Base-by-base conservation (phyloP, 2,113 vertebrate genomes). In the Osmerus eperlanus region DNA sequence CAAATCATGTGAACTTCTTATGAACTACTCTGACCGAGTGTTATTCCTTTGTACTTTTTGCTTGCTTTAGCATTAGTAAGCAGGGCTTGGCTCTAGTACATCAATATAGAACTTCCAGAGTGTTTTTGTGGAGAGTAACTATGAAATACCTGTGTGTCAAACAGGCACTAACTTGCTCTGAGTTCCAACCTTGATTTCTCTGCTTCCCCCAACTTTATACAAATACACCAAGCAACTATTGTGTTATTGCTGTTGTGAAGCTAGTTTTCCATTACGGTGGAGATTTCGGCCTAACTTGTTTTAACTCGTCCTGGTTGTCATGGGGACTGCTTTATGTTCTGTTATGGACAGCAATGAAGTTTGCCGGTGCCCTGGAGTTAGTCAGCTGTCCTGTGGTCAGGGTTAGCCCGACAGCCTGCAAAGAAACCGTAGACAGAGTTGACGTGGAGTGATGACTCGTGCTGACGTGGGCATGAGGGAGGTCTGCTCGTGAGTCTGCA, bases 131-230 rank as follows among this genome's bases (percentile, higher is more conserved):
- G 41, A 47, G 9, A 47, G 7, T 36, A 36, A 5, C 41, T 11
- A 11, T 41, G 18, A 51, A 65, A 65, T 65, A 47, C 32, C 41
- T 41, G 14, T 41, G 14, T 68, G 3, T 81, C 61, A 18, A 77
- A 81, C 82, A 81, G 69, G 81, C 67, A 74, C 68, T 61, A 68
- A 81, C 82, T 58, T 71, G 82, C 47, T 78, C 29, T 64, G 41
- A 71, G 41, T 63, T 28, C 56, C 58, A 54, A 0, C 23, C 21
- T 67, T 67, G 21, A 16, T 4, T 8, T 19, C 54, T 52, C 55
- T 14, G 54, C 70, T 21, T 28, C 15, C 47, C 62, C 12, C 28
- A 36, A 52, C 29, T 67, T 1, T 18, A 23, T 51, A 14, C 64
- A 47, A 65, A 65, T 19, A 64, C 62, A 15, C 29, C 29, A 19